These are phyloP conservation scores for Gastracanthus pulcherrimus DNA, from an alignment of 2,888 invertebrate genomes.

Conservation along the genomic window DNA sequence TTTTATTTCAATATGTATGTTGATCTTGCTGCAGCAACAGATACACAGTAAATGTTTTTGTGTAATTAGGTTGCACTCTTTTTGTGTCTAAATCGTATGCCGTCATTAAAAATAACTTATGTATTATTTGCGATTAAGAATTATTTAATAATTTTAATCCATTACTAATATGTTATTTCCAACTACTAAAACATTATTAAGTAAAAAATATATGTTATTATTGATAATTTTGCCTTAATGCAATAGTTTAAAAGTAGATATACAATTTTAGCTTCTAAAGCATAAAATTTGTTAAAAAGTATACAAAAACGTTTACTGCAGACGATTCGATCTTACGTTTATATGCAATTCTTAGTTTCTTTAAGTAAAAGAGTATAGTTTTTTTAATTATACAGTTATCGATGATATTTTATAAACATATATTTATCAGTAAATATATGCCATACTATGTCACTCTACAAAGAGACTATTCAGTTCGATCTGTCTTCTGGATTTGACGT, in stretches of 20 bases:
- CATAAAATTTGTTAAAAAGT: not conserved
- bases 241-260: not conserved
- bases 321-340: not conserved
- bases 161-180: no score
- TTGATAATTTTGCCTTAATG: no score
- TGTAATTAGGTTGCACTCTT: not conserved
- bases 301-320: not conserved
- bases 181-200: no score
- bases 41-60: conserved; percentile 12
- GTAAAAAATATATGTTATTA: no score
- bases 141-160: not conserved
- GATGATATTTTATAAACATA: not conserved
- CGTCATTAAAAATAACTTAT: no score
- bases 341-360: conserved; percentile 6
- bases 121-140: not conserved
- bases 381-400: not conserved
- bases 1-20: not conserved
- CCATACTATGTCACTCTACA: not conserved
- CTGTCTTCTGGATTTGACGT: conserved; percentile 37
- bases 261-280: not conserved
- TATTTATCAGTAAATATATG: not conserved
- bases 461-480: conserved; percentile 25
- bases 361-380: not conserved
- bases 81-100: no score
- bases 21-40: not conserved